phyloP scores from a whole-genome alignment of 2,797 vertebrate genomes.

The Streptopelia turtur region DNA sequence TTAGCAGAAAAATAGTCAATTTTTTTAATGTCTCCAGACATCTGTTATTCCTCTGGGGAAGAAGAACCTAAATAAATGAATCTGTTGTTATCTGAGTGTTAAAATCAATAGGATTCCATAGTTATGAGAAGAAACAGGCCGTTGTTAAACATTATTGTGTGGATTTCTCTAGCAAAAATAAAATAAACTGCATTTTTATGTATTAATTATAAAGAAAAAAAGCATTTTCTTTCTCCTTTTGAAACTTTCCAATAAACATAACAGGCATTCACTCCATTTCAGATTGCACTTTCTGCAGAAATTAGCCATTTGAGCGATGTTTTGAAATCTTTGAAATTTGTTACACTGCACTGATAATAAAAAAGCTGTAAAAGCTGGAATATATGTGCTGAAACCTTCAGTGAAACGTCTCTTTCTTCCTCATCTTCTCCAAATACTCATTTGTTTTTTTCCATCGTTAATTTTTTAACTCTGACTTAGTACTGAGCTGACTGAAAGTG shows the following conservation, averaged over 20 bases:
- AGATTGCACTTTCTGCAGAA: neutral
- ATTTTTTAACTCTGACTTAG: neutral
- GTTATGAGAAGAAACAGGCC: neutral
- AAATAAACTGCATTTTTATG: neutral
- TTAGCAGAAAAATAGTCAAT: neutral
- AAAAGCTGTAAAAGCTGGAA: neutral
- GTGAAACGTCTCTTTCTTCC: neutral
- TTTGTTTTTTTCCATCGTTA: neutral
- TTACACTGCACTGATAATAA: neutral
- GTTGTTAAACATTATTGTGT: neutral
- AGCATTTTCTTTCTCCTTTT: neutral
- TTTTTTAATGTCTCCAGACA: neutral
- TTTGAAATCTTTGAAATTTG: constrained; percentile 37
- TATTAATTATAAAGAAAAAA: constrained; percentile 12
- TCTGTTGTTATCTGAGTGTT: neutral
- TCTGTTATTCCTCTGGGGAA: constrained; percentile 22
- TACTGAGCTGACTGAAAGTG: neutral
- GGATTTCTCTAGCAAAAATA: neutral
- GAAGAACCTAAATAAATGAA: constrained; percentile 11
- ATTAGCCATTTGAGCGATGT: constrained; percentile 22
- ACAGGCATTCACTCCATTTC: neutral
- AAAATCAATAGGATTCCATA: neutral
- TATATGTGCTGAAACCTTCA: neutral
- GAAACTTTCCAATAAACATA: neutral
- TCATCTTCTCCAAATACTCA: neutral